These are phyloP conservation scores for Desmodus rotundus DNA, from an alignment of 2,113 vertebrate genomes.

Conservation along the genomic window DNA sequence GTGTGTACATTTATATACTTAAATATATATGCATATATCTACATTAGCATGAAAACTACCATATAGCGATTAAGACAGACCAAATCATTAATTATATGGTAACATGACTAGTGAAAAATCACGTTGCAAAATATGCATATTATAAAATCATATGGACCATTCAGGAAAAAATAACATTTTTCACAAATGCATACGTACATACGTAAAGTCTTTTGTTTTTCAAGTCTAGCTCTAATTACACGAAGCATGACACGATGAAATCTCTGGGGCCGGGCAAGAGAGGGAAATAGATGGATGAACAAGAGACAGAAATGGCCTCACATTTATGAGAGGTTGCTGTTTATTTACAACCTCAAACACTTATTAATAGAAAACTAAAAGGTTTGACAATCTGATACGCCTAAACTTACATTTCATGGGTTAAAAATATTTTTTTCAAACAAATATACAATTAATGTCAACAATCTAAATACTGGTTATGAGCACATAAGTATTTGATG, in stretches of 20 bases:
- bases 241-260: neutral
- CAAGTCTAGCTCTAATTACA: neutral
- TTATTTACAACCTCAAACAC: neutral
- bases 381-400: neutral
- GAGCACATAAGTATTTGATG: neutral
- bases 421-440: neutral
- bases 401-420: neutral
- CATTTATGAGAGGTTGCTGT: neutral
- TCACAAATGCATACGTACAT: neutral
- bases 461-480: neutral
- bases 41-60: neutral
- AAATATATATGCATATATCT: neutral
- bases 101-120: neutral
- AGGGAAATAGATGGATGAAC: neutral
- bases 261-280: neutral
- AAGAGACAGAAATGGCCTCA: neutral
- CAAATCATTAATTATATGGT: neutral
- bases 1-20: neutral
- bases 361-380: neutral
- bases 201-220: neutral
- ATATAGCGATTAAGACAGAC: neutral
- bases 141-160: neutral
- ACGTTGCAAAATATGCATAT: neutral
- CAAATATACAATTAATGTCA: neutral
- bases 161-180: neutral